A percentile compares a stretch with the other conserved stretches of the same genome.
Evolutionary conservation across 2,113 vertebrate genomes (phyloP).

Genomic region (Peucedramus taeniatus): DNA sequence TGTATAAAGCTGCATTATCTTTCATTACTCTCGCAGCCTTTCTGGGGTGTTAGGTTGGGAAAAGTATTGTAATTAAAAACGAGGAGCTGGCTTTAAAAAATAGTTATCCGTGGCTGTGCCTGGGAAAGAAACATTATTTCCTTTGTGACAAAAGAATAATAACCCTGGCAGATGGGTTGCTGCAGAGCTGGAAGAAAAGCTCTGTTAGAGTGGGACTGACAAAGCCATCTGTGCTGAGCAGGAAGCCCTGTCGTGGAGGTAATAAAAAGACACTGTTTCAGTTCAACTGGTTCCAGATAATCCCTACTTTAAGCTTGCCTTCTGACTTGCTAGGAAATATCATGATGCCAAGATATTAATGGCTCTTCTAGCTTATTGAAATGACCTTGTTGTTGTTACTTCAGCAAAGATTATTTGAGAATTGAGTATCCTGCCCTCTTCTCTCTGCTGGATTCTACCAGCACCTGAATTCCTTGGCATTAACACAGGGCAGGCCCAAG

Average conservation of each 20-base stretch:
- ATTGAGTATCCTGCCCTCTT: neutral
- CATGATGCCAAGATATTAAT: neutral
- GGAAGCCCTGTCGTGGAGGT: neutral
- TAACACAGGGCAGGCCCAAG: neutral
- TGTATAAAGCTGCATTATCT: slow-evolving; percentile 3
- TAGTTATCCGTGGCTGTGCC: neutral
- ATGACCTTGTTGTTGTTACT: neutral
- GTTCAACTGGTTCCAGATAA: neutral
- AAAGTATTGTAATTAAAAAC: slow-evolving; percentile 55
- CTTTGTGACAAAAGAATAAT: slow-evolving; percentile 63
- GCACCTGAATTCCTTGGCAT: neutral
- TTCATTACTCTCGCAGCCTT: slow-evolving; percentile 15
- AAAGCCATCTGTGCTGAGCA: slow-evolving; percentile 22
- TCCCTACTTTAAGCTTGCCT: neutral
- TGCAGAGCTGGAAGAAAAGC: slow-evolving; percentile 44
- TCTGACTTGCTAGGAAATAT: neutral
- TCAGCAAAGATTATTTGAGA: neutral
- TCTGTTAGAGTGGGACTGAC: slow-evolving; percentile 23
- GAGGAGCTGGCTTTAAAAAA: slow-evolving; percentile 39
- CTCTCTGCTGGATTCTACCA: neutral
- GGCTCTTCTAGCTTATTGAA: neutral
- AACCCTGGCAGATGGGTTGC: slow-evolving; percentile 50
- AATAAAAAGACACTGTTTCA: slow-evolving; percentile 5
- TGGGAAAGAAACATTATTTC: slow-evolving; percentile 48
- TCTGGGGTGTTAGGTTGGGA: neutral